Evolutionary conservation across 2,113 vertebrate genomes (phyloP).

Genomic region (Bos indicus): DNA sequence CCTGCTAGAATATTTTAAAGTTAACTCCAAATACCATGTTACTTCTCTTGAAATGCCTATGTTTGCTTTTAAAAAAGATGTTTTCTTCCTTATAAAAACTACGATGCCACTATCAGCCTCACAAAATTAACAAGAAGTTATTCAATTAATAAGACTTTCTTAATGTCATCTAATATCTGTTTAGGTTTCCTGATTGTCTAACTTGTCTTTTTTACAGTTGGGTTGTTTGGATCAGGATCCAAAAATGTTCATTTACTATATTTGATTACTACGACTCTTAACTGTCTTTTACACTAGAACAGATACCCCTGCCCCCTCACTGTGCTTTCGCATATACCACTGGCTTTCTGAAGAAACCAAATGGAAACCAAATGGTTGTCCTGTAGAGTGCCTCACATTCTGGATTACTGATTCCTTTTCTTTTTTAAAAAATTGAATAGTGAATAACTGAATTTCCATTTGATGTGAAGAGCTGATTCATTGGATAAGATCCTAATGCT

Average conservation of each 20-base stretch:
- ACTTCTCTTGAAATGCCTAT: neutral
- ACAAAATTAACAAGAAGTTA: neutral
- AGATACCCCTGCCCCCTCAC: neutral
- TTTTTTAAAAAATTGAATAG: neutral
- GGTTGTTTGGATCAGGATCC: conserved; percentile 21
- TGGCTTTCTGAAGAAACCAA: neutral
- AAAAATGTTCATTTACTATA: neutral
- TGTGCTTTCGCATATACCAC: neutral
- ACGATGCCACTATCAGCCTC: neutral
- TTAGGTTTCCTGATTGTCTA: neutral
- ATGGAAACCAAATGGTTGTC: neutral
- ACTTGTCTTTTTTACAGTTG: neutral
- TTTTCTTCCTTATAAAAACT: neutral
- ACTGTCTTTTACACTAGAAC: neutral
- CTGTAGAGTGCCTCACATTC: neutral
- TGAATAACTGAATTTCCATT: conserved; percentile 17
- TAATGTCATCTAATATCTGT: neutral
- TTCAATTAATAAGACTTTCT: neutral
- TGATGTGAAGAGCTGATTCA: neutral
- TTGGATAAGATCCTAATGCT: neutral
- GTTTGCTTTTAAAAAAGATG: neutral
- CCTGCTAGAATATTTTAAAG: neutral
- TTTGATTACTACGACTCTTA: neutral
- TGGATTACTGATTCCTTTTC: neutral
- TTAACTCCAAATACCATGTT: neutral